Base-by-base conservation (phyloP, 1,140 invertebrate species). In the Drosophila trapezifrons region DNA sequence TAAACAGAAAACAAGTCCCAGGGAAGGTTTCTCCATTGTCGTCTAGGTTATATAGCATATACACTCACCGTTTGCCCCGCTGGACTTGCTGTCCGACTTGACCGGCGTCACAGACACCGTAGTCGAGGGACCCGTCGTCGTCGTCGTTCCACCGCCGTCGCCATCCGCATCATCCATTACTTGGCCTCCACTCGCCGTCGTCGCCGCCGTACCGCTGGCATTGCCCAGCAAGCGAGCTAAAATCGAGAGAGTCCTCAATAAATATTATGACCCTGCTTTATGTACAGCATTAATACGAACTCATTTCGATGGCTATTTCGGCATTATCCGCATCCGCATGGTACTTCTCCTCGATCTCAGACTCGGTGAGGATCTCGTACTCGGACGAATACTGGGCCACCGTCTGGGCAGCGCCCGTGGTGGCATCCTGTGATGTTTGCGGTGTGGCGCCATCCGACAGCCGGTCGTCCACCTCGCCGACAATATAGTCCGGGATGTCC, bases 361-460 rank as follows among this genome's bases (percentile, higher is more conserved):
- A 92, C 69, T 92, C 91, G 27, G 91, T 92, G 59, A 92, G 76
- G 42, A 92, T 92, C 46, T 92, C 91, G 62, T 92, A 92, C 74
- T 92, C 91, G 64, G 91, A 92, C 35, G 91, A 81, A 55, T 91
- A 92, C 60, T 92, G 91, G 3, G 82, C 80, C 29, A 91, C 90
- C 17, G 77, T 92, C 56, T 92, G 91, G 4, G 63, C 71, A 1
- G 78, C 82, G 5, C 67, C 76, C 15, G 73, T 87, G 40, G 72
- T 89, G 25, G 82, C 80, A 62, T 91, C 89, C 75, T 92, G 91
- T 18, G 90, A 86, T 25, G 83, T 90, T 57, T 91, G 90, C 7
- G 90, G 90, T 46, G 90, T 86, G 38, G 85, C 80, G 1, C 77
- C 85, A 20, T 91, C 91, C 51, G 83, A 79, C 25, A 92, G 35